Evolutionary conservation across 2,797 vertebrate genomes (phyloP).

Genomic region (Syndactyla subalaris): DNA sequence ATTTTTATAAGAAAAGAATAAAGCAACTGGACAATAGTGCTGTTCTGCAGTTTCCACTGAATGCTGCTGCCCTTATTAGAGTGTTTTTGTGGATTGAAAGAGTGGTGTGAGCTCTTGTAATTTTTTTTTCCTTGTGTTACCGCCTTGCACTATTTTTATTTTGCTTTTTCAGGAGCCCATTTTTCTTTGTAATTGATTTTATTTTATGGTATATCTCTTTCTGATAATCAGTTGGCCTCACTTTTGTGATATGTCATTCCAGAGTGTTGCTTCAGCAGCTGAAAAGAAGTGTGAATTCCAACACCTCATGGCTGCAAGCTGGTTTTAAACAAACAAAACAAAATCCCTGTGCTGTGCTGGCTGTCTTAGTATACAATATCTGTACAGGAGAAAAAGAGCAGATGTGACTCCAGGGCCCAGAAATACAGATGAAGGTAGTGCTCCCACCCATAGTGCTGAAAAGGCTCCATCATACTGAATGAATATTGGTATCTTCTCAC

Average conservation of each 20-base stretch:
- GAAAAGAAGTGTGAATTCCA: slow-evolving; percentile 13
- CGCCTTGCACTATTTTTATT: background rate
- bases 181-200: background rate
- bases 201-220: background rate
- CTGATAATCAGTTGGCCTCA: background rate
- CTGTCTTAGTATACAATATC: background rate
- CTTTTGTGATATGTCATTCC: background rate
- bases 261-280: background rate
- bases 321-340: background rate
- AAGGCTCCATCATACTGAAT: background rate
- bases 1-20: background rate
- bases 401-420: background rate
- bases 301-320: background rate
- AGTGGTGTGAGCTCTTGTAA: background rate
- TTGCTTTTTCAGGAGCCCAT: background rate
- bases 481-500: background rate
- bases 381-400: background rate
- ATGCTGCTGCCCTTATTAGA: background rate
- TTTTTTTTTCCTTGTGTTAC: background rate
- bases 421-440: background rate
- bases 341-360: background rate
- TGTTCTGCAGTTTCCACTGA: background rate
- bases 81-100: background rate
- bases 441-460: background rate
- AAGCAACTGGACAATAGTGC: background rate